Conservation (phyloP, 2,888 invertebrate genomes). For the Trissonchulus sp. region DNA sequence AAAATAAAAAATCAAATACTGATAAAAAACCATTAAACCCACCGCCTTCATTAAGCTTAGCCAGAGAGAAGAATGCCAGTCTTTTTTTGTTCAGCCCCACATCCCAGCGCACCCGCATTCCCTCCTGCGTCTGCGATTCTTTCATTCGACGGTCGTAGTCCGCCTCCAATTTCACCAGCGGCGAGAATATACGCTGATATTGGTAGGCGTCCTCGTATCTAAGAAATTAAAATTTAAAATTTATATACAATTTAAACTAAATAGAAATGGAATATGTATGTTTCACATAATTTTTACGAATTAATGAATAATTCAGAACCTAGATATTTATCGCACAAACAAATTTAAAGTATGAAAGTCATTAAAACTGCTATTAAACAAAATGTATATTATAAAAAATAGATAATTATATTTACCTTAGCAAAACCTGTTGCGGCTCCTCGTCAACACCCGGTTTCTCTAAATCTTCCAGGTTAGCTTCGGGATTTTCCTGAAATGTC, state of each 20-base stretch:
- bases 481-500: slow-evolving; percentile 72
- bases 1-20: no score
- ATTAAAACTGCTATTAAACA: no score
- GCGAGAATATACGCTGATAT: slow-evolving; percentile 96
- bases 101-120: slow-evolving; percentile 97
- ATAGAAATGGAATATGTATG: not conserved
- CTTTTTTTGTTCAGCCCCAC: slow-evolving; percentile 95
- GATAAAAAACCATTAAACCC: no score
- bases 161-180: slow-evolving; percentile 90
- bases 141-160: slow-evolving; percentile 96
- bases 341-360: no score
- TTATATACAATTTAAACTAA: not conserved
- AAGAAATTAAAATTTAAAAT: slow-evolving; percentile 41
- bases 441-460: slow-evolving; percentile 97
- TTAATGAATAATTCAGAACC: not conserved
- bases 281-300: not conserved
- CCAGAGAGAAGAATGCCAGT: slow-evolving; percentile 91
- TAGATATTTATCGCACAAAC: not conserved
- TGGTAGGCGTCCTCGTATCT: slow-evolving; percentile 98
- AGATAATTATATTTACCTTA: slow-evolving; percentile 53
- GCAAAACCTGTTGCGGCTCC: slow-evolving; percentile 82
- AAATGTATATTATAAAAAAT: no score
- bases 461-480: slow-evolving; percentile 93
- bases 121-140: slow-evolving; percentile 95
- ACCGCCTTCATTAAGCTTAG: slow-evolving; percentile 81